Percentiles rank a stretch among this genome's conserved stretches.
Conservation (phyloP, 2,113 vertebrate species). For the Eleginops maclovinus region DNA sequence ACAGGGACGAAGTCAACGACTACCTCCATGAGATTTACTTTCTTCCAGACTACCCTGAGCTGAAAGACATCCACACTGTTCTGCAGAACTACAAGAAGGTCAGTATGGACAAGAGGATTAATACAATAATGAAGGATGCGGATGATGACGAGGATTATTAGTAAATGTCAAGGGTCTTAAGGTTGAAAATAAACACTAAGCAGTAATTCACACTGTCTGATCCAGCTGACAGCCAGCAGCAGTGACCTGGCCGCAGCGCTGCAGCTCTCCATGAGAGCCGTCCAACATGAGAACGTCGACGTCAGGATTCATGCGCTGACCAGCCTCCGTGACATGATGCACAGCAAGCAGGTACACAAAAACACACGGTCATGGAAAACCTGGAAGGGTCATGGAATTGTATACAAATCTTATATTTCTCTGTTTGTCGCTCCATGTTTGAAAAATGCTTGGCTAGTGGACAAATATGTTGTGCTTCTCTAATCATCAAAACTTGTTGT, state of each 20-base stretch:
- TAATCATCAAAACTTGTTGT: too few species aligned
- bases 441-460: too few species aligned
- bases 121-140: background rate
- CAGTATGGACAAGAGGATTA: background rate
- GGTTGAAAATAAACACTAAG: background rate
- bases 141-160: background rate
- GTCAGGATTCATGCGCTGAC: conserved; percentile 96
- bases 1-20: conserved; percentile 93
- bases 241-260: conserved; percentile 90
- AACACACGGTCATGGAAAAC: too few species aligned
- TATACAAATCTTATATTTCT: too few species aligned
- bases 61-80: conserved; percentile 92
- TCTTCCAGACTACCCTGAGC: conserved; percentile 93
- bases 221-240: conserved; percentile 92
- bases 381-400: too few species aligned
- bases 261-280: conserved; percentile 94
- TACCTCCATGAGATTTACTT: conserved; percentile 99
- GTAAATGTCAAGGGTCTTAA: background rate
- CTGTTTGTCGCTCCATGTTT: too few species aligned
- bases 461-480: too few species aligned
- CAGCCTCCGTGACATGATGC: conserved; percentile 93
- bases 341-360: conserved; percentile 92
- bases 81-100: conserved; percentile 98
- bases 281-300: conserved; percentile 97
- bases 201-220: background rate